These are phyloP conservation scores for Edolisoma coerulescens DNA, from an alignment of 2,113 vertebrate genomes.

Conservation along the genomic window DNA sequence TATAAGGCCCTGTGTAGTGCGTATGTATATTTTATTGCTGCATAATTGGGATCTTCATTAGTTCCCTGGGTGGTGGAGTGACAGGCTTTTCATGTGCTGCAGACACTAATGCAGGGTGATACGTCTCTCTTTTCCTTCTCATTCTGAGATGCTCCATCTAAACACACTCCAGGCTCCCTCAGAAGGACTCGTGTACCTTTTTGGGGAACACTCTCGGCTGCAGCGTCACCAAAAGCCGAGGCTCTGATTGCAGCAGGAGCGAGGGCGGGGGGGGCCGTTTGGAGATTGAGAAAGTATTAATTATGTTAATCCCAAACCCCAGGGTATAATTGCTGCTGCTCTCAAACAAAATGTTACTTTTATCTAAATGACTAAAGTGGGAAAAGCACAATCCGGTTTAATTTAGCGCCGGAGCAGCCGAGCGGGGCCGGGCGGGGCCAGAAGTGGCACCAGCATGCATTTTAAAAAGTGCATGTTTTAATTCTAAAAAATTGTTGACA, in stretches of 20 bases:
- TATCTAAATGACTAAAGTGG: conserved; percentile 72
- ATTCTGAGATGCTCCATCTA: neutral
- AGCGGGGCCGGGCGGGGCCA: neutral
- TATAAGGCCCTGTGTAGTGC: conserved; percentile 65
- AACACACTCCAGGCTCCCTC: conserved; percentile 23
- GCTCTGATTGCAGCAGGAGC: conserved; percentile 45
- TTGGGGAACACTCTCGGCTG: neutral
- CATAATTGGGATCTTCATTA: conserved; percentile 76
- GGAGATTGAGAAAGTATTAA: conserved; percentile 70
- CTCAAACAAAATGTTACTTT: conserved; percentile 79
- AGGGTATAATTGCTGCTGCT: conserved; percentile 70
- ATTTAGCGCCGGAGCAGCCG: neutral
- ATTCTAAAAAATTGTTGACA: neutral
- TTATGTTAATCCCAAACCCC: conserved; percentile 72
- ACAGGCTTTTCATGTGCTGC: conserved; percentile 60
- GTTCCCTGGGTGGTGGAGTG: conserved; percentile 40
- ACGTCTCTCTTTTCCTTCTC: neutral
- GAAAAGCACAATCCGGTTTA: conserved; percentile 56
- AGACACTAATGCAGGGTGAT: conserved; percentile 48
- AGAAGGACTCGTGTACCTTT: conserved; percentile 58
- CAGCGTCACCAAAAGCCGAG: conserved; percentile 16
- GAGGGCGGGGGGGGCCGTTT: neutral
- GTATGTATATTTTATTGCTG: conserved; percentile 76
- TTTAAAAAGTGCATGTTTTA: neutral
- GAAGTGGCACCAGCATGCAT: neutral